These are phyloP conservation scores for Sarcophaga rosellei DNA, from an alignment of 2,888 invertebrate genomes.

Conservation along the genomic window DNA sequence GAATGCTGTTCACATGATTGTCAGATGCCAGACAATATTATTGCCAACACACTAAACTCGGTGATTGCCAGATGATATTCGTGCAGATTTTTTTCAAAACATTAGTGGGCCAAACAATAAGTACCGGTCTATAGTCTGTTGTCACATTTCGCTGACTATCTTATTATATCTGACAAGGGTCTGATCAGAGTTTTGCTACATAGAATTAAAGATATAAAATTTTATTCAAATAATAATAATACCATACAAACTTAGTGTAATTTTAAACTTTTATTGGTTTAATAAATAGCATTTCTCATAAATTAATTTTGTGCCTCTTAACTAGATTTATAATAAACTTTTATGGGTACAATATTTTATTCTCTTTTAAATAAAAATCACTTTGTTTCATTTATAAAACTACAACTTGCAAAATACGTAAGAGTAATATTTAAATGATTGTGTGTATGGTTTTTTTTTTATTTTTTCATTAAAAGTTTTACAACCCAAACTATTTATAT, in stretches of 20 bases:
- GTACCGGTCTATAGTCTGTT: too few species aligned
- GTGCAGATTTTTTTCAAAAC: too few species aligned
- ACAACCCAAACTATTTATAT: constrained; percentile 48
- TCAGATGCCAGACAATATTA: too few species aligned
- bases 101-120: too few species aligned
- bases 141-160: too few species aligned
- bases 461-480: constrained; percentile 7
- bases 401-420: background rate
- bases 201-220: background rate
- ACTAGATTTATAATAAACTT: constrained; percentile 45
- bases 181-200: too few species aligned
- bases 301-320: constrained; percentile 59
- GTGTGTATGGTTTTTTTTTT: background rate
- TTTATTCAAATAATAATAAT: background rate
- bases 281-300: constrained; percentile 62
- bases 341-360: constrained; percentile 26
- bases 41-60: too few species aligned
- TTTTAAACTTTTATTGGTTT: constrained; percentile 62
- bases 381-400: constrained; percentile 28
- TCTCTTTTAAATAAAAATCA: constrained; percentile 22
- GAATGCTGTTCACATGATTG: too few species aligned
- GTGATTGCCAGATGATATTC: too few species aligned
- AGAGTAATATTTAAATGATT: constrained; percentile 19
- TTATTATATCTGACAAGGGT: too few species aligned
- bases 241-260: constrained; percentile 15